phyloP scores from a whole-genome alignment of 1,140 invertebrate species.

The Nylanderia fulva region DNA sequence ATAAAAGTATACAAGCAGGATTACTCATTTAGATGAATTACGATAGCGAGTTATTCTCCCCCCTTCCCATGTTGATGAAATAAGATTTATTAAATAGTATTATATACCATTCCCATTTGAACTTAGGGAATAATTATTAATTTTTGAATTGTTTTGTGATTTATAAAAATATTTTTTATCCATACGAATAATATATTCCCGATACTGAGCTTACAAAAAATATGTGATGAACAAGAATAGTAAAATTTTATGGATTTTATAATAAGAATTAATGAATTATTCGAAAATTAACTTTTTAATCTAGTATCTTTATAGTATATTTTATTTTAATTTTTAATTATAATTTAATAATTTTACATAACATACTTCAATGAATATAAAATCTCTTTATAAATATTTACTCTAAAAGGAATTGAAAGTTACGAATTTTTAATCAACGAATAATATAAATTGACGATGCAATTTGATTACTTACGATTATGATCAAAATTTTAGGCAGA shows the following conservation, averaged over 20 bases:
- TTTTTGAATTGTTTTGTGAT: constrained; percentile 7
- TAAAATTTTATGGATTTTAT: constrained; percentile 1
- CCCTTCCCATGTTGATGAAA: neutral
- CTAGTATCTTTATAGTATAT: neutral
- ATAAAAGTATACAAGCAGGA: constrained; percentile 35
- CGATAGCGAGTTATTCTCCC: constrained; percentile 3
- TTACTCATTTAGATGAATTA: constrained; percentile 8
- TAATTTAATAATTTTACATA: neutral
- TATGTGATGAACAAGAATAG: neutral
- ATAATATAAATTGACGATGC: neutral
- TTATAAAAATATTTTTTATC: constrained; percentile 33
- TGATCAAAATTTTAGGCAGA: neutral
- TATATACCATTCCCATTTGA: constrained; percentile 1
- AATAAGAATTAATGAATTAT: constrained; percentile 13
- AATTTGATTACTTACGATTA: neutral
- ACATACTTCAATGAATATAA: neutral
- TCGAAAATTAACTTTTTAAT: neutral
- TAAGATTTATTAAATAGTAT: constrained; percentile 6
- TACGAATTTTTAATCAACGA: neutral
- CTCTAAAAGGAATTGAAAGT: neutral
- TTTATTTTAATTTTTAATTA: constrained; percentile 9
- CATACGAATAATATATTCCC: neutral
- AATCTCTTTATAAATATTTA: neutral
- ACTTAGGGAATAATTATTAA: constrained; percentile 8
- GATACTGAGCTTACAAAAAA: neutral